Percentiles rank a stretch among this genome's conserved stretches.
phyloP scores from a whole-genome alignment of 2,888 invertebrate genomes.

The Eupithecia exiguata region DNA sequence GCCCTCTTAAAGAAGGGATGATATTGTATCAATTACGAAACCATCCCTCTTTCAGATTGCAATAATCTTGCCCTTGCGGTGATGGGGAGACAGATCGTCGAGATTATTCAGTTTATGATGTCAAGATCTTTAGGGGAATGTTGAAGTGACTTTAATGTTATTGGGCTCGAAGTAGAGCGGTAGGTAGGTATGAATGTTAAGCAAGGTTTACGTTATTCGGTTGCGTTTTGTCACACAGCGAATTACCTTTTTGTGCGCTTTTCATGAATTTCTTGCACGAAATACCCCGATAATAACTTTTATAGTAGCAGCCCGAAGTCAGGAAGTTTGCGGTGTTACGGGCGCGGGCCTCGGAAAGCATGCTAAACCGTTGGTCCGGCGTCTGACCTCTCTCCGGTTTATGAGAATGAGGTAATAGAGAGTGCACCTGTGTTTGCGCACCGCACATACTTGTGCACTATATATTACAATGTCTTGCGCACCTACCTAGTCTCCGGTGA shows the following conservation, averaged over 20 bases:
- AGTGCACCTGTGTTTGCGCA: no score
- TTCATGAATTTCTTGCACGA: no score
- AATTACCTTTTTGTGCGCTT: background rate
- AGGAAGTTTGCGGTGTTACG: no score
- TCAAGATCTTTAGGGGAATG: slow-evolving; percentile 25
- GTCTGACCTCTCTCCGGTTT: no score
- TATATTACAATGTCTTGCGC: no score
- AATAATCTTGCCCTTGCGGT: slow-evolving; percentile 31
- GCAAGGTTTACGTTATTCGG: background rate
- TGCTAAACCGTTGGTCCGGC: no score
- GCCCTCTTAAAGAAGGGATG: slow-evolving; percentile 3
- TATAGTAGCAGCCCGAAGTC: no score
- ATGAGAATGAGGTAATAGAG: no score
- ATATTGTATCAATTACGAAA: slow-evolving; percentile 48
- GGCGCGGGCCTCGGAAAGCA: no score
- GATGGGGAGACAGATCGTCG: slow-evolving; percentile 28
- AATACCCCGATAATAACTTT: no score
- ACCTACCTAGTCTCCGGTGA: no score
- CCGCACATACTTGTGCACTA: no score
- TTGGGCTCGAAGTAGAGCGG: background rate
- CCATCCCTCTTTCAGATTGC: slow-evolving; percentile 39
- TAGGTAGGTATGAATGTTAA: background rate
- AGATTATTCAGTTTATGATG: slow-evolving; percentile 16
- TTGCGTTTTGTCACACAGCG: background rate
- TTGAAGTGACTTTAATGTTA: background rate